These are phyloP conservation scores for Dufourea novaeangliae DNA, from an alignment of 1,140 invertebrate species.

Conservation along the genomic window DNA sequence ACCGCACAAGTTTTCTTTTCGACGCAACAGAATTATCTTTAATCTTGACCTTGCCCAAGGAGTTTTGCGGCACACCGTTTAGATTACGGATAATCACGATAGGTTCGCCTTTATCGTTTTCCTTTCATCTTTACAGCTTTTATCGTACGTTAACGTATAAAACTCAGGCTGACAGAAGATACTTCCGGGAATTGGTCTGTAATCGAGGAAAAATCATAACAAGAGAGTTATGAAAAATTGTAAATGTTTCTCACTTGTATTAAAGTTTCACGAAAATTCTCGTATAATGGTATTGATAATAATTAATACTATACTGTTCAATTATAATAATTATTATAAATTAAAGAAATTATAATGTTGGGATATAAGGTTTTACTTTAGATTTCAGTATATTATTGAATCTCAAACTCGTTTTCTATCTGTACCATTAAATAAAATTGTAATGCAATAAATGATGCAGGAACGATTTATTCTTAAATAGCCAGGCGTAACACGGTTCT, in stretches of 20 bases:
- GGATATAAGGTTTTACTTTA: neutral
- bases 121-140: neutral
- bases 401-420: neutral
- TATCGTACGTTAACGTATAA: neutral
- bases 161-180: neutral
- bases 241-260: too few relatives aligned
- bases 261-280: neutral
- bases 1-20: neutral
- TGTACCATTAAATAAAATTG: neutral
- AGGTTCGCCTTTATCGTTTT: neutral
- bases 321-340: neutral
- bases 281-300: too few relatives aligned
- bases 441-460: neutral
- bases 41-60: neutral
- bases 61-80: neutral
- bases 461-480: constrained; percentile 5
- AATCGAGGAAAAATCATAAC: neutral
- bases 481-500: neutral
- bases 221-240: neutral
- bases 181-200: neutral
- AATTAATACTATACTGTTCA: too few relatives aligned
- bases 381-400: neutral
- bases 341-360: neutral
- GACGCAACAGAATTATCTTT: neutral
- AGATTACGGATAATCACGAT: neutral